phyloP scores from a whole-genome alignment of 1,140 invertebrate genomes.

The Saccostrea echinata region DNA sequence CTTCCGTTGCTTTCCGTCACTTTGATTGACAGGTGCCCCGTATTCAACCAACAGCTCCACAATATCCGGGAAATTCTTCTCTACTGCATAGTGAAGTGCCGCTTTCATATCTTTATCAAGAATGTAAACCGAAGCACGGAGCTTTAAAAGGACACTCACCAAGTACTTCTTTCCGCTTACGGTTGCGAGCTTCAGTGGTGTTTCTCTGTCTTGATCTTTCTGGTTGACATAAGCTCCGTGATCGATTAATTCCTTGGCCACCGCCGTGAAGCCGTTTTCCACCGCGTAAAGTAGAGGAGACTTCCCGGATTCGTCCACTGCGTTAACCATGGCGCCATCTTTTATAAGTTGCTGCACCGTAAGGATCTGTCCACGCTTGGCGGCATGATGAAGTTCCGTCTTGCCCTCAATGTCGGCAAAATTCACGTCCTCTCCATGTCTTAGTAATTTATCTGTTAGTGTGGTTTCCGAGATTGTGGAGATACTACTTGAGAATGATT shows the following conservation, averaged over 20 bases:
- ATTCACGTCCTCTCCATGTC: constrained; percentile 39
- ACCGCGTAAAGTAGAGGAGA: constrained; percentile 52
- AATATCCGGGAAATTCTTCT: constrained; percentile 49
- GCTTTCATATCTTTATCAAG: constrained; percentile 50
- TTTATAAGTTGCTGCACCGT: constrained; percentile 33
- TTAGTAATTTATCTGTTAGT: background rate
- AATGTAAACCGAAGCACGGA: constrained; percentile 46
- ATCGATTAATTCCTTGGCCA: constrained; percentile 42
- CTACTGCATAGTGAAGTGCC: constrained; percentile 57
- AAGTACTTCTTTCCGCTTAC: constrained; percentile 47
- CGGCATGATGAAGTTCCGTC: constrained; percentile 47
- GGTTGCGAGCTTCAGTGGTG: constrained; percentile 46
- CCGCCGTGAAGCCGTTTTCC: constrained; percentile 48
- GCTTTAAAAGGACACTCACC: constrained; percentile 44
- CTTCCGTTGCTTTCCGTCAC: constrained; percentile 53
- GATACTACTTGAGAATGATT: background rate
- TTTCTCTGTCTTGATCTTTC: constrained; percentile 43
- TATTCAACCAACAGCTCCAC: constrained; percentile 39
- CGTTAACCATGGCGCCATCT: constrained; percentile 48
- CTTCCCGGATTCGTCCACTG: constrained; percentile 45
- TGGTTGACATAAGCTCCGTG: constrained; percentile 51
- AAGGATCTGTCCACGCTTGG: constrained; percentile 39
- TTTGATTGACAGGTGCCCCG: constrained; percentile 54
- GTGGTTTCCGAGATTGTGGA: background rate
- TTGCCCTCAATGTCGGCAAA: constrained; percentile 40